Evolutionary conservation across 2,113 vertebrate species (phyloP).

Genomic region (Callopanchax toddi): DNA sequence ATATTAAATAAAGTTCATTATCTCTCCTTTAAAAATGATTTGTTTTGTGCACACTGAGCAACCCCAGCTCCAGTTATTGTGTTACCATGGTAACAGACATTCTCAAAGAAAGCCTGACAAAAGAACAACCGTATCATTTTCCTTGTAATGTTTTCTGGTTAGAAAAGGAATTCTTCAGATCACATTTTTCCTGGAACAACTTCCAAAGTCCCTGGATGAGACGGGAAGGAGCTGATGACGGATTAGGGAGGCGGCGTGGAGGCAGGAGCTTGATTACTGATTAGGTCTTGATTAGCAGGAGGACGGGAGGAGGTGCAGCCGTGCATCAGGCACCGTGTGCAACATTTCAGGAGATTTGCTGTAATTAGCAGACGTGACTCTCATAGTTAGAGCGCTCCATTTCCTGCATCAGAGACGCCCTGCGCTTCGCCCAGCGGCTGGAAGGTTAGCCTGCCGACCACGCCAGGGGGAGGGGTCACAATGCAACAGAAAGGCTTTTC

Average conservation of each 20-base stretch:
- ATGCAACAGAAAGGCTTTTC: no score
- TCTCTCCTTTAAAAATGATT: background rate
- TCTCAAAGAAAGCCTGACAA: slow-evolving; percentile 13
- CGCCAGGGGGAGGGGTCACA: slow-evolving; percentile 8
- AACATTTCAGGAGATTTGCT: slow-evolving; percentile 44
- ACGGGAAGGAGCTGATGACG: slow-evolving; percentile 34
- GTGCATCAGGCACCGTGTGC: slow-evolving; percentile 26
- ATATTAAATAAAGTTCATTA: no score
- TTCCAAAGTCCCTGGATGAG: background rate
- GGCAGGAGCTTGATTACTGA: slow-evolving; percentile 67
- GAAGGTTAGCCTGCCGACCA: slow-evolving; percentile 34
- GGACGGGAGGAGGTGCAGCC: slow-evolving; percentile 32
- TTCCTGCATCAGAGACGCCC: slow-evolving; percentile 39
- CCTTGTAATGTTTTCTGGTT: background rate
- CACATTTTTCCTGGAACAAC: background rate
- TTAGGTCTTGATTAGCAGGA: slow-evolving; percentile 62
- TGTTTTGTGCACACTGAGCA: slow-evolving; percentile 1
- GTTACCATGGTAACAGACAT: slow-evolving; percentile 35
- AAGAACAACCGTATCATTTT: slow-evolving; percentile 3
- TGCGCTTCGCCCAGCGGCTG: slow-evolving; percentile 27
- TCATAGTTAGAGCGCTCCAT: slow-evolving; percentile 40
- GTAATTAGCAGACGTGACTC: slow-evolving; percentile 77
- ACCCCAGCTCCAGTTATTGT: slow-evolving; percentile 9
- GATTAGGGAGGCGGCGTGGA: slow-evolving; percentile 44
- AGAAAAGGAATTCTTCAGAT: background rate